These are phyloP conservation scores for Osmerus eperlanus DNA, from an alignment of 2,113 vertebrate genomes.

Conservation along the genomic window DNA sequence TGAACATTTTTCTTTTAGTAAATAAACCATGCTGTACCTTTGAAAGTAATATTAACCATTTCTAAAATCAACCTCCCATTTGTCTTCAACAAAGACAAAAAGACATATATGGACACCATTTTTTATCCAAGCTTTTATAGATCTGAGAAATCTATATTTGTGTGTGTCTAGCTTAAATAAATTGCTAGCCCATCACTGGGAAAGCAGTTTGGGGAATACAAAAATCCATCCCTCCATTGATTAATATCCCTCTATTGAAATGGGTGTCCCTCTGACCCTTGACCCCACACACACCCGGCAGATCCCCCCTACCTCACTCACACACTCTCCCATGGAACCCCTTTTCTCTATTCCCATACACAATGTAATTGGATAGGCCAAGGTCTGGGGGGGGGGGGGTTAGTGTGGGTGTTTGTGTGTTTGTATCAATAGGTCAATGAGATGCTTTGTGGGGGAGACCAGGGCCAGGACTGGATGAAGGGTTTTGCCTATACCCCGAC, in stretches of 20 bases:
- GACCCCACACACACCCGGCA: conserved; percentile 20
- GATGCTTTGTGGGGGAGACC: conserved; percentile 40
- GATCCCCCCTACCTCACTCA: conserved; percentile 2
- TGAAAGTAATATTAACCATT: too few relatives aligned
- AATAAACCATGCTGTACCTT: too few relatives aligned
- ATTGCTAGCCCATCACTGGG: conserved; percentile 11
- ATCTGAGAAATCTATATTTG: conserved; percentile 39
- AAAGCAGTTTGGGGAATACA: conserved; percentile 3
- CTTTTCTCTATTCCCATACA: neutral
- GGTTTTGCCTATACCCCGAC: too few relatives aligned
- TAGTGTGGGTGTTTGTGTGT: conserved; percentile 32
- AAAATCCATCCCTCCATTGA: conserved; percentile 37
- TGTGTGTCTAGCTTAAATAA: neutral
- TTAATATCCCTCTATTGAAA: conserved; percentile 56
- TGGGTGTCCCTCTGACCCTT: conserved; percentile 35
- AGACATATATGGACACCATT: neutral
- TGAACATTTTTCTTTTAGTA: too few relatives aligned
- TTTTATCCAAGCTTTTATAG: conserved; percentile 20
- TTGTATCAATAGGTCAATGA: conserved; percentile 65
- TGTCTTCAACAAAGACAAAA: neutral
- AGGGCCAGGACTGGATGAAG: conserved; percentile 20
- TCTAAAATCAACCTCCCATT: too few relatives aligned
- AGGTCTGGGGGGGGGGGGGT: conserved; percentile 11
- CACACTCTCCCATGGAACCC: neutral
- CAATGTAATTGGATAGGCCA: neutral